Evolutionary conservation across 2,888 invertebrate genomes (phyloP).

Genomic region (Protonemura montana): DNA sequence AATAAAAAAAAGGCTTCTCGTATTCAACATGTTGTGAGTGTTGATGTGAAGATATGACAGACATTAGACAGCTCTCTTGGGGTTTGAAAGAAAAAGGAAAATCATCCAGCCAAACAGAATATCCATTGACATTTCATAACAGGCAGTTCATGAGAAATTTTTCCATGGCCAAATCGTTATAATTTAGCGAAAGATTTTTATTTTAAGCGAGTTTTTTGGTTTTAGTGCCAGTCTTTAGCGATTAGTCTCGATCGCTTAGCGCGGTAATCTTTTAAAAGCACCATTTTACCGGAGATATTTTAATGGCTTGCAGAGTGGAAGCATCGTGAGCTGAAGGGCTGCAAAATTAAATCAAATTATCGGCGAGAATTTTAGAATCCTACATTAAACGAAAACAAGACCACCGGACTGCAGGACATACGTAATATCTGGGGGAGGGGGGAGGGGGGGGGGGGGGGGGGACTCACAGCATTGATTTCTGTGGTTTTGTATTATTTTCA

Average conservation of each 20-base stretch:
- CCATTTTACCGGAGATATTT: not conserved
- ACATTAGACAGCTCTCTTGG: too few relatives aligned
- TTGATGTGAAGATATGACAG: too few relatives aligned
- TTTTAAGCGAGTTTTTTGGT: not conserved
- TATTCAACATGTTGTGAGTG: not conserved
- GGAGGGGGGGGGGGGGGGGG: not conserved
- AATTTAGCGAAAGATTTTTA: not conserved
- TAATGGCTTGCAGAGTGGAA: slow-evolving; percentile 1
- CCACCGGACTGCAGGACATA: not conserved
- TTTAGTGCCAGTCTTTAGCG: slow-evolving; percentile 20
- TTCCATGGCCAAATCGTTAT: not conserved
- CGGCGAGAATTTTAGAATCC: slow-evolving; percentile 1
- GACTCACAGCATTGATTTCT: not conserved
- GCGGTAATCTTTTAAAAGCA: slow-evolving; percentile 27
- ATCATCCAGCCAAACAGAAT: not conserved
- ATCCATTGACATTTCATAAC: not conserved
- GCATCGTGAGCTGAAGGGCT: not conserved
- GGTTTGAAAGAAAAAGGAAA: too few relatives aligned
- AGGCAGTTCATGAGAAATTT: too few relatives aligned
- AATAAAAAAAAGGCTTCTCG: not conserved
- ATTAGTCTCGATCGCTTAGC: not conserved
- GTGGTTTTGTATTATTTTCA: not conserved
- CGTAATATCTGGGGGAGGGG: too few relatives aligned
- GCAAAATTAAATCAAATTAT: slow-evolving; percentile 16
- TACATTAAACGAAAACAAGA: not conserved